phyloP scores from a whole-genome alignment of 2,113 vertebrate genomes.

The Pseudorhombus dupliciocellatus region DNA sequence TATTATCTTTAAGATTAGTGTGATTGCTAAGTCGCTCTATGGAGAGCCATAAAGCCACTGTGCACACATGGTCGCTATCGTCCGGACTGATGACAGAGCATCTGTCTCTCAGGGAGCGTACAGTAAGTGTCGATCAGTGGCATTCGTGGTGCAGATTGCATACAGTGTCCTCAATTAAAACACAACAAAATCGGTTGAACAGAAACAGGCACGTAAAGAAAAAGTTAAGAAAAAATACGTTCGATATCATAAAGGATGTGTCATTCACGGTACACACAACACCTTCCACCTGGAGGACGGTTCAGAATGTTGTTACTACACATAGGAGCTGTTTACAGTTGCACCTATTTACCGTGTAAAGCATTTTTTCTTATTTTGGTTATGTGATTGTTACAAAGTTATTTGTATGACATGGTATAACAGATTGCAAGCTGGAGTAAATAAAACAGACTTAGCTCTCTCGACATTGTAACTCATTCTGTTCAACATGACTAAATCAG shows the following conservation, averaged over 20 bases:
- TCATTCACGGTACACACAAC: neutral
- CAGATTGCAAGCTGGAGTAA: slow-evolving; percentile 34
- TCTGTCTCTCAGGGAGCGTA: slow-evolving; percentile 70
- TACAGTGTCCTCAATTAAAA: slow-evolving; percentile 73
- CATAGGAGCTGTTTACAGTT: slow-evolving; percentile 25
- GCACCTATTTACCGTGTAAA: slow-evolving; percentile 53
- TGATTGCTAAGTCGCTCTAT: slow-evolving; percentile 65
- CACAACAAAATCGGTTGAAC: slow-evolving; percentile 33
- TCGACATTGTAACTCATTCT: slow-evolving; percentile 69
- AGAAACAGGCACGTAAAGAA: slow-evolving; percentile 53
- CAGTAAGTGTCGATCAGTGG: slow-evolving; percentile 79
- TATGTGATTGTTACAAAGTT: slow-evolving; percentile 40
- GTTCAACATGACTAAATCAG: slow-evolving; percentile 70
- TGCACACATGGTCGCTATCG: slow-evolving; percentile 56
- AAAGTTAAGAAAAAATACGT: too few relatives aligned
- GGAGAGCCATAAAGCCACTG: slow-evolving; percentile 64
- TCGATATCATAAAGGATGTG: slow-evolving; percentile 28
- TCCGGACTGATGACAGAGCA: slow-evolving; percentile 71
- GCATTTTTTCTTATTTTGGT: slow-evolving; percentile 62
- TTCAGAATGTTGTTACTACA: slow-evolving; percentile 38
- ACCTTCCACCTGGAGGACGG: slow-evolving; percentile 30
- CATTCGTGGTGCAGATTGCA: slow-evolving; percentile 82
- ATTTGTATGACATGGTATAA: slow-evolving; percentile 30
- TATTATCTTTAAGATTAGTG: slow-evolving; percentile 25
- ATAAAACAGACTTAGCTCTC: slow-evolving; percentile 77